phyloP scores from a whole-genome alignment of 2,888 invertebrate species.

The Shargacucullia verbasci region DNA sequence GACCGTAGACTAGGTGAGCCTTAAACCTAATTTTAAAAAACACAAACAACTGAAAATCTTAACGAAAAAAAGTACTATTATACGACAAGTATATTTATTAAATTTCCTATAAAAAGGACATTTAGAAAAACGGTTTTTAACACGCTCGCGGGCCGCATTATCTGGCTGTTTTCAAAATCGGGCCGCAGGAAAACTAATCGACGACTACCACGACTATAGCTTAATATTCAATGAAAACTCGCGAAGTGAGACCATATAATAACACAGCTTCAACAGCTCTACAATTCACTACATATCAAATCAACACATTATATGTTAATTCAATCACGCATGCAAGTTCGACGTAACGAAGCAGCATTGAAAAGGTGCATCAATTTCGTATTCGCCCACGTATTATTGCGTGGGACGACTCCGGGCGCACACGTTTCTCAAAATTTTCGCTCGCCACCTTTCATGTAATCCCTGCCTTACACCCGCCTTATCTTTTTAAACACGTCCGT shows the following conservation, averaged over 20 bases:
- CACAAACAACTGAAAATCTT: too few relatives aligned
- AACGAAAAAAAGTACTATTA: too few relatives aligned
- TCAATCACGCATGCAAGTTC: slow-evolving; percentile 68
- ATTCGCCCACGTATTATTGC: slow-evolving; percentile 72
- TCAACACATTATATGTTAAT: slow-evolving; percentile 60
- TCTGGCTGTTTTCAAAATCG: too few relatives aligned
- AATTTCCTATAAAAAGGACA: too few relatives aligned
- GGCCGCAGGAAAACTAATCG: too few relatives aligned
- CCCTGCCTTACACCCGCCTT: slow-evolving; percentile 65
- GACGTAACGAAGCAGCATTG: slow-evolving; percentile 67
- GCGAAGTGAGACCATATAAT: slow-evolving; percentile 38
- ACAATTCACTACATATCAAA: slow-evolving; percentile 20
- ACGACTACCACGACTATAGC: too few relatives aligned
- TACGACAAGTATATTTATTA: too few relatives aligned
- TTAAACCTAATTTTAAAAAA: too few relatives aligned
- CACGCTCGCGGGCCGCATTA: too few relatives aligned
- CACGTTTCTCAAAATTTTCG: slow-evolving; percentile 72
- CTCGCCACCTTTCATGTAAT: slow-evolving; percentile 69
- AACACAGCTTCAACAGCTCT: slow-evolving; percentile 43
- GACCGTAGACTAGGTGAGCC: too few relatives aligned
- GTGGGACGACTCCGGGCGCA: slow-evolving; percentile 64
- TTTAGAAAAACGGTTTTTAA: too few relatives aligned
- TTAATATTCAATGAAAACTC: slow-evolving; percentile 54
- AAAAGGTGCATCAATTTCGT: slow-evolving; percentile 74
- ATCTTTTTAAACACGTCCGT: slow-evolving; percentile 63